A percentile compares a stretch with the other conserved stretches of the same genome.
phyloP scores from a whole-genome alignment of 2,113 vertebrate genomes.

The Oreochromis tanganicae region DNA sequence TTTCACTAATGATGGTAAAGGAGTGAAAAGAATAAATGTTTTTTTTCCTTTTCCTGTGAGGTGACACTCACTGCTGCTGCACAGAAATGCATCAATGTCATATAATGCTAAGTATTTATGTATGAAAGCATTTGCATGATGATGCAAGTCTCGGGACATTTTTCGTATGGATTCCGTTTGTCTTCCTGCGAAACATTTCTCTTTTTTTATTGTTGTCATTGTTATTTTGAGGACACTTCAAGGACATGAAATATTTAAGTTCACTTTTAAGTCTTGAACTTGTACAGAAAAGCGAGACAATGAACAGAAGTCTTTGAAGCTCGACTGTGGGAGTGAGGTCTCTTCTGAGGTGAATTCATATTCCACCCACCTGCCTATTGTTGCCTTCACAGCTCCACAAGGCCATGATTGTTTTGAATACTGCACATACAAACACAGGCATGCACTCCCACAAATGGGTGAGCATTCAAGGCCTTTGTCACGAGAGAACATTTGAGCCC shows the following conservation, averaged over 20 bases:
- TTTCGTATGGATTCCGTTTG: not conserved
- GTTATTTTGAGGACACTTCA: slow-evolving; percentile 6
- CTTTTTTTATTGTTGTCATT: not conserved
- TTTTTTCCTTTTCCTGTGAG: not conserved
- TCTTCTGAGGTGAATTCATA: slow-evolving; percentile 30
- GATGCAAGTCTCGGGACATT: not conserved
- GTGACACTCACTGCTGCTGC: not conserved
- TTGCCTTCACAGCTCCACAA: slow-evolving; percentile 7
- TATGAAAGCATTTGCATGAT: not conserved
- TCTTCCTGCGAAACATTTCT: not conserved
- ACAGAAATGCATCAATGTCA: not conserved
- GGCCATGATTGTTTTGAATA: slow-evolving; percentile 9
- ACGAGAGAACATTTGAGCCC: not conserved
- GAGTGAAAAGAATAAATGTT: rapidly evolving
- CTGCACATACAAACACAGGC: not conserved
- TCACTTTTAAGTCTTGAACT: slow-evolving; percentile 15
- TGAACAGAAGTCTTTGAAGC: slow-evolving; percentile 40
- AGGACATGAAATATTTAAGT: slow-evolving; percentile 36
- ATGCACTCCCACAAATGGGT: not conserved
- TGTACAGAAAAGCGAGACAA: slow-evolving; percentile 7
- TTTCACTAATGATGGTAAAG: not conserved
- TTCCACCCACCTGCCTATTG: slow-evolving; percentile 55
- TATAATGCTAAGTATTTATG: not conserved
- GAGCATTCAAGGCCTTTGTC: not conserved
- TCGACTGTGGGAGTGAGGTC: not conserved